phyloP scores from a whole-genome alignment of 2,113 vertebrate genomes.

The Phaethornis superciliosus region DNA sequence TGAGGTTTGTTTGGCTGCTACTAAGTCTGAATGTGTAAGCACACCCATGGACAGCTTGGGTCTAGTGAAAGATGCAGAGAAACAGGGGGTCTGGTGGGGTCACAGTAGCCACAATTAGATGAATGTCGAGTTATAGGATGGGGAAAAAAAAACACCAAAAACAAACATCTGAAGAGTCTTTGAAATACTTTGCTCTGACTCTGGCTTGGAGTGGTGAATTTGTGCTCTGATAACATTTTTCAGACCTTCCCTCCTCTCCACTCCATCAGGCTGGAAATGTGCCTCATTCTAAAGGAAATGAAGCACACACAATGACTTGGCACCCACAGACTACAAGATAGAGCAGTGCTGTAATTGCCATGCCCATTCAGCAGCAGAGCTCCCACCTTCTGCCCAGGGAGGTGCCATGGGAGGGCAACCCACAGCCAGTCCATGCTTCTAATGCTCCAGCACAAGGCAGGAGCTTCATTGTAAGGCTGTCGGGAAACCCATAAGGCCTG shows the following conservation, averaged over 20 bases:
- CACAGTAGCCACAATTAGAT: background rate
- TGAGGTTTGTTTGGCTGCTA: accelerated
- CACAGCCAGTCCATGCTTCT: background rate
- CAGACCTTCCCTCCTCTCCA: background rate
- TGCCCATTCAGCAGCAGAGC: background rate
- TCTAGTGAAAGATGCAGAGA: background rate
- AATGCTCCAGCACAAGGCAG: background rate
- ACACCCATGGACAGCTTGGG: background rate
- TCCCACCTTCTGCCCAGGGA: accelerated
- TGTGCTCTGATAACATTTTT: background rate
- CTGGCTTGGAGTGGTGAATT: background rate
- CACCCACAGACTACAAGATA: background rate
- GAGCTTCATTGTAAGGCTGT: background rate
- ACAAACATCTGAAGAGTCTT: background rate
- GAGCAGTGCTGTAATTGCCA: background rate
- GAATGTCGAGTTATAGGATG: background rate
- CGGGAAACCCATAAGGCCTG: background rate
- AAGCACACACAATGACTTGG: background rate
- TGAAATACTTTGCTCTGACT: background rate
- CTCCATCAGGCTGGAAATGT: background rate
- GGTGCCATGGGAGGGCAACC: background rate
- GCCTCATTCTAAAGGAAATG: background rate
- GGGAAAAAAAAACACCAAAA: background rate
- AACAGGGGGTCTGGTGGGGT: background rate
- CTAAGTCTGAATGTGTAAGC: background rate